A percentile compares a stretch with the other conserved stretches of the same genome.
These are phyloP conservation scores for Scaptomyza montana DNA, from an alignment of 1,140 invertebrate species.

Conservation along the genomic window DNA sequence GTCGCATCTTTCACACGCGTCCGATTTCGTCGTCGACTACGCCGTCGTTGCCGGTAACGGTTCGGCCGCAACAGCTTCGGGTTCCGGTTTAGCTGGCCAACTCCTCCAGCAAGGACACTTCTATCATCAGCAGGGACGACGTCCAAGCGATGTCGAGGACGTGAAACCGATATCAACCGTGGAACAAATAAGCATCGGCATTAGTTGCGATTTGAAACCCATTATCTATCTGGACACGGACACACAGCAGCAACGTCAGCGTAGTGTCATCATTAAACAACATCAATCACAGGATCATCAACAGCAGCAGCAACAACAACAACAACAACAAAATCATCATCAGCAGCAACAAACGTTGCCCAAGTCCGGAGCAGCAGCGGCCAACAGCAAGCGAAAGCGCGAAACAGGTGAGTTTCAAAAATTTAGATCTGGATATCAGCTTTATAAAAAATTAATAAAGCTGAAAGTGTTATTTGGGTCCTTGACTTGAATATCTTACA, in stretches of 20 bases:
- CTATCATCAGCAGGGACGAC: not conserved
- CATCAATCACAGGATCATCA: constrained; percentile 16
- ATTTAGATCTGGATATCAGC: too few relatives aligned
- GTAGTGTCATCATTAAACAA: constrained; percentile 43
- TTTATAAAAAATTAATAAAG: too few relatives aligned
- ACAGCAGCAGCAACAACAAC: constrained; percentile 7
- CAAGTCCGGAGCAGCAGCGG: constrained; percentile 37
- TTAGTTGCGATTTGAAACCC: constrained; percentile 61
- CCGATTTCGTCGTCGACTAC: constrained; percentile 76
- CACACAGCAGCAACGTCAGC: constrained; percentile 45
- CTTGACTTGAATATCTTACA: too few relatives aligned
- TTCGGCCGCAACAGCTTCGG: constrained; percentile 9
- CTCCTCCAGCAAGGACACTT: not conserved
- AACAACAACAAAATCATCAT: constrained; percentile 16
- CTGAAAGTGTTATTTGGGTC: too few relatives aligned
- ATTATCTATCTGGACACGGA: constrained; percentile 40
- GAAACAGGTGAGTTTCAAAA: constrained; percentile 57
- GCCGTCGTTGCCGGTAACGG: constrained; percentile 61
- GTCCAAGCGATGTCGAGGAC: constrained; percentile 18
- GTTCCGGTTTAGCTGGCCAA: not conserved
- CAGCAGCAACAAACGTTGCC: constrained; percentile 14
- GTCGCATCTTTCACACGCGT: constrained; percentile 67
- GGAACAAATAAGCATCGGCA: constrained; percentile 50
- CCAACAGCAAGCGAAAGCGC: constrained; percentile 66
- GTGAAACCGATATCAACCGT: constrained; percentile 24